Percentiles rank a stretch among this genome's conserved stretches.
These are phyloP conservation scores for Teleiodes luculella DNA, from an alignment of 2,888 invertebrate genomes.

Conservation along the genomic window DNA sequence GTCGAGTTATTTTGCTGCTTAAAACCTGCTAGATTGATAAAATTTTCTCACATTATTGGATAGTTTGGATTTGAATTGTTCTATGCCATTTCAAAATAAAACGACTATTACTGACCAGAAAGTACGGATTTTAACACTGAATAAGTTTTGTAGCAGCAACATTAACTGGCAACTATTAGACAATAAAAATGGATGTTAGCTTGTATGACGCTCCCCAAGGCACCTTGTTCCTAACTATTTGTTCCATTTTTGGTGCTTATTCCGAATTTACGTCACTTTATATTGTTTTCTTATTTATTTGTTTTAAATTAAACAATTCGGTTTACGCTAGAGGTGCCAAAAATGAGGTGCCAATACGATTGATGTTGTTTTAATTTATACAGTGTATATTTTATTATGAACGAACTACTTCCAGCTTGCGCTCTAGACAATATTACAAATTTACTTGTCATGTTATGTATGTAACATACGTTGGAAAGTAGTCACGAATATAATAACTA, in stretches of 20 bases:
- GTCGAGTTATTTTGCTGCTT: no score
- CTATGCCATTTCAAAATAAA: no score
- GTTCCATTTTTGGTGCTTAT: constrained; percentile 53
- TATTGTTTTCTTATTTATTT: constrained; percentile 26
- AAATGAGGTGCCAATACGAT: constrained; percentile 63
- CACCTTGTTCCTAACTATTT: constrained; percentile 53
- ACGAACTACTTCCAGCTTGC: constrained; percentile 24
- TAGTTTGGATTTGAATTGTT: no score
- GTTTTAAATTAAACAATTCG: constrained; percentile 27
- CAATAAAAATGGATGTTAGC: no score
- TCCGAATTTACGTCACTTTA: constrained; percentile 35
- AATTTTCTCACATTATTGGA: no score
- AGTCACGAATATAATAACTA: neutral
- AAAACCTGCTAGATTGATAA: no score
- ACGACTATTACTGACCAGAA: no score
- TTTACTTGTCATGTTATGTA: neutral
- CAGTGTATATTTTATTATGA: constrained; percentile 14
- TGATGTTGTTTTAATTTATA: constrained; percentile 18
- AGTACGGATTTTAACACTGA: no score
- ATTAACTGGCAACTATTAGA: no score
- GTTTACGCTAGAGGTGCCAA: constrained; percentile 67
- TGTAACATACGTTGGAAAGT: neutral
- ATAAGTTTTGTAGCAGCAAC: no score
- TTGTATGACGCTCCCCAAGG: constrained; percentile 19
- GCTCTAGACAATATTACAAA: constrained; percentile 3